Evolutionary conservation across 2,113 vertebrate species (phyloP).

Genomic region (Calidris pugnax): DNA sequence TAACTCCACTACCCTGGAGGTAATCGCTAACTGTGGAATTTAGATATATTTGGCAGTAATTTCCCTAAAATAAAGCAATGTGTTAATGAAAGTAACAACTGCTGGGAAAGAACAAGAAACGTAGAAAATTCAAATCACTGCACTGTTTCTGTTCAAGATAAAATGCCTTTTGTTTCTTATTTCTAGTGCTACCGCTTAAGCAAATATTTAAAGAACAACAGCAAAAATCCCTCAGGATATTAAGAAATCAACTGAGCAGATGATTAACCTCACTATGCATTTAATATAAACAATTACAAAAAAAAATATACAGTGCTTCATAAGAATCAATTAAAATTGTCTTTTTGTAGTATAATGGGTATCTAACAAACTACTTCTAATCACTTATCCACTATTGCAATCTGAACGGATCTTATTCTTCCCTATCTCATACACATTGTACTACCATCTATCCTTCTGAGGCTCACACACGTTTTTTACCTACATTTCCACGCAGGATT

Average conservation of each 20-base stretch:
- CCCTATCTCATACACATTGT: not conserved
- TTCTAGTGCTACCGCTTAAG: constrained; percentile 23
- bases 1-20: not conserved
- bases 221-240: constrained; percentile 33
- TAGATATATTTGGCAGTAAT: not conserved
- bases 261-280: constrained; percentile 40
- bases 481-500: not conserved
- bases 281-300: constrained; percentile 54
- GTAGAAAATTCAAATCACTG: not conserved
- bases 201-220: constrained; percentile 38
- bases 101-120: not conserved
- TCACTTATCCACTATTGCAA: not conserved
- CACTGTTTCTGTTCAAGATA: constrained; percentile 13
- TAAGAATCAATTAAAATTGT: constrained; percentile 10
- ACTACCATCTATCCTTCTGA: not conserved
- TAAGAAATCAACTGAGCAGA: constrained; percentile 45
- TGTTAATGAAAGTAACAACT: constrained; percentile 27
- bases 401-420: not conserved
- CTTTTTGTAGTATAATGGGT: not conserved
- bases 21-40: not conserved
- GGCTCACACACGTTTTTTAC: not conserved
- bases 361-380: not conserved
- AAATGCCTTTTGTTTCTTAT: constrained; percentile 21
- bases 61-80: constrained; percentile 3
- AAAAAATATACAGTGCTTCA: constrained; percentile 17